phyloP scores from a whole-genome alignment of 2,113 vertebrate species.

The Syngnathus floridae region DNA sequence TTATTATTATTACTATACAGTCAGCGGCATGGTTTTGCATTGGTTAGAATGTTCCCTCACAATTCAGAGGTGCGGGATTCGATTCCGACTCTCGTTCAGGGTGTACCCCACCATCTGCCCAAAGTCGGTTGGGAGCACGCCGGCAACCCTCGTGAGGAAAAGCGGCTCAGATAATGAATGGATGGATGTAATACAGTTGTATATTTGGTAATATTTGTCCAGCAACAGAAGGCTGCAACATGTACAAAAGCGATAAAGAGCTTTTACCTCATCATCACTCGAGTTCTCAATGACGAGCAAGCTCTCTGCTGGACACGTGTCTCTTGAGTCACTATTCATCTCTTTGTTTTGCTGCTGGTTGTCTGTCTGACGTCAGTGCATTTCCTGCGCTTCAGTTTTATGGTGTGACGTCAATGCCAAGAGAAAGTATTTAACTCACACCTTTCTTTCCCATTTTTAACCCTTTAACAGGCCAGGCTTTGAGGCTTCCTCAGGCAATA shows the following conservation, averaged over 20 bases:
- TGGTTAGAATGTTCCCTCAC: no score
- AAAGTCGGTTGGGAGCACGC: no score
- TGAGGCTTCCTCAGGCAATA: neutral
- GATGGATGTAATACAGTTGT: no score
- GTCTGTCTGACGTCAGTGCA: conserved; percentile 30
- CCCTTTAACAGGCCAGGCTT: neutral
- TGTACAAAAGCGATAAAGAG: neutral
- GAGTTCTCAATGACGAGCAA: conserved; percentile 1
- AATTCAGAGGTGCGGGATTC: no score
- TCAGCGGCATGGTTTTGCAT: no score
- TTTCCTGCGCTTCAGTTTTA: conserved; percentile 10
- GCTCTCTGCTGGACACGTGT: conserved; percentile 17
- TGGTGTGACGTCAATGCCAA: conserved; percentile 15
- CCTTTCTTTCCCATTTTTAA: neutral
- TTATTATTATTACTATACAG: no score
- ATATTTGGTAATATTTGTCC: neutral
- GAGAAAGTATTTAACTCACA: neutral
- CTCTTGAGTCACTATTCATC: conserved; percentile 19
- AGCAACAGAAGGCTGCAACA: neutral
- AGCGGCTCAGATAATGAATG: no score
- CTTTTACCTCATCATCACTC: neutral
- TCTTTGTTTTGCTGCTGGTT: conserved; percentile 12
- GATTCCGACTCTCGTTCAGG: no score
- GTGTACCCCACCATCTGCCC: no score
- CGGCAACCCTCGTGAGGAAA: no score